These are phyloP conservation scores for Microtus montanus DNA, from an alignment of 2,113 vertebrate species.

Conservation along the genomic window DNA sequence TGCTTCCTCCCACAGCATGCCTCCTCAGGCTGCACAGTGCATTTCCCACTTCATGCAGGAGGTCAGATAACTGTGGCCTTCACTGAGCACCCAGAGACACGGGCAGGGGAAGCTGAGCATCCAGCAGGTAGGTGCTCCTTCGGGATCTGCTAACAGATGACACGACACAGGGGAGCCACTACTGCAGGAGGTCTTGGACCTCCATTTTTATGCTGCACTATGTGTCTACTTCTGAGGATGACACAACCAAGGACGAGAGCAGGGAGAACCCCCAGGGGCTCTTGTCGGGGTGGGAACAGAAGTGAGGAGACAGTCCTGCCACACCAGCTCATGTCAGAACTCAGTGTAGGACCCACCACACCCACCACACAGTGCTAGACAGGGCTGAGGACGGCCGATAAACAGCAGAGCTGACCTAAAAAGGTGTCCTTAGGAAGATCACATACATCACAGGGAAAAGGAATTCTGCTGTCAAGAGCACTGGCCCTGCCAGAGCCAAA, in stretches of 20 bases:
- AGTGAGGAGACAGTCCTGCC: not conserved
- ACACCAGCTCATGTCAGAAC: no score
- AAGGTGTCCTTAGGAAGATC: not conserved
- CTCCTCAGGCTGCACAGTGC: not conserved
- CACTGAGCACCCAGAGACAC: not conserved
- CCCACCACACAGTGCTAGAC: not conserved
- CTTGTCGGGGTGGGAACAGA: not conserved
- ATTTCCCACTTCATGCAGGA: not conserved
- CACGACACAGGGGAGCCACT: not conserved
- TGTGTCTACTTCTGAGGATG: not conserved
- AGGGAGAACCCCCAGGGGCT: not conserved
- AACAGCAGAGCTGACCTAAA: not conserved
- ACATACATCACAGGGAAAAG: not conserved
- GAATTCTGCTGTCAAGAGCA: not conserved
- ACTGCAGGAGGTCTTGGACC: not conserved
- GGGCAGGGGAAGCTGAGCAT: not conserved
- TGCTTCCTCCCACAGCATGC: not conserved
- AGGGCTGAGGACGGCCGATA: not conserved
- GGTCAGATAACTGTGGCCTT: not conserved
- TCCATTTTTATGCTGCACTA: not conserved
- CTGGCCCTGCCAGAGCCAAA: no score
- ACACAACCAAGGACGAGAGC: accelerated
- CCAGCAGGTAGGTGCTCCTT: not conserved
- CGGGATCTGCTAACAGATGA: not conserved
- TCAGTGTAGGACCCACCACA: no score